A percentile compares a stretch with the other conserved stretches of the same genome.
phyloP scores from a whole-genome alignment of 1,140 invertebrate species.

The Nasonia vitripennis region DNA sequence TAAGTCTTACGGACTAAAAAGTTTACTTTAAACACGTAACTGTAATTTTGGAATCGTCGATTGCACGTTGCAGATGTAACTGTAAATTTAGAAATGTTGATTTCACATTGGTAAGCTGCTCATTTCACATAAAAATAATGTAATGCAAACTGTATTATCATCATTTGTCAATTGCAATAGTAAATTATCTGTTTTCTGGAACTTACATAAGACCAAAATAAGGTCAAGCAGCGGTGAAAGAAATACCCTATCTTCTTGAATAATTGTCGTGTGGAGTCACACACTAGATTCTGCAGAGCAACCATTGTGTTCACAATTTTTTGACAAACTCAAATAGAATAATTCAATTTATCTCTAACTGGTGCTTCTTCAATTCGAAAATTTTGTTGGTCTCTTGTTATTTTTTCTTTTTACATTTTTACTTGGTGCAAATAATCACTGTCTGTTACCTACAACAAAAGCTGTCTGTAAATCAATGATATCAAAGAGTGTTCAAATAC shows the following conservation, averaged over 20 bases:
- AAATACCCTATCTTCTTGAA: conserved; percentile 60
- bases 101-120: not conserved
- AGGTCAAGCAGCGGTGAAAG: conserved; percentile 57
- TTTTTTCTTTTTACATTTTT: conserved; percentile 20
- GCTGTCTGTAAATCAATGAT: not conserved
- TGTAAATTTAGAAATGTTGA: conserved; percentile 24
- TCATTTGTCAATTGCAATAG: conserved; percentile 40
- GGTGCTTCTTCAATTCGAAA: not conserved
- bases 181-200: conserved; percentile 45
- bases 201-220: conserved; percentile 65
- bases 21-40: conserved; percentile 40
- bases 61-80: conserved; percentile 33
- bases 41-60: conserved; percentile 25
- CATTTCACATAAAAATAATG: conserved; percentile 45
- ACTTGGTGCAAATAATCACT: not conserved
- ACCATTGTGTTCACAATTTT: conserved; percentile 39
- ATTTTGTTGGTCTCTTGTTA: not conserved
- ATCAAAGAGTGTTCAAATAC: not conserved
- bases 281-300: conserved; percentile 39
- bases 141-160: conserved; percentile 26
- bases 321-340: conserved; percentile 12
- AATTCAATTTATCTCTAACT: not conserved
- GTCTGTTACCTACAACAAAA: conserved; percentile 43
- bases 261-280: conserved; percentile 49
- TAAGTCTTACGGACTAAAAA: not conserved